These are phyloP conservation scores for Encarsia formosa DNA, from an alignment of 2,888 invertebrate species.

Conservation along the genomic window DNA sequence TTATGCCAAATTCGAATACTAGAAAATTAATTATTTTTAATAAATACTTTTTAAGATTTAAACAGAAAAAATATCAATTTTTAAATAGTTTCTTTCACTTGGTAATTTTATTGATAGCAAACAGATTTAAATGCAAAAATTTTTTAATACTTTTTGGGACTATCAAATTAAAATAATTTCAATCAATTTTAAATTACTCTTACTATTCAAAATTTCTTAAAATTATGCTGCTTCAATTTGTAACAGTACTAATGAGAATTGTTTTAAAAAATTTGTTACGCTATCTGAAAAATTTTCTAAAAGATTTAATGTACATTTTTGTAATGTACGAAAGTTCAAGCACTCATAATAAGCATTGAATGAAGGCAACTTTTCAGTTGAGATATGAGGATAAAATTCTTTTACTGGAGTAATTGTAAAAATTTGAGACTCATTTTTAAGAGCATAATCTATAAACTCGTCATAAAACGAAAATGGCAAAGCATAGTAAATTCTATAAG, in stretches of 20 bases:
- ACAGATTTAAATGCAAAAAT: too few relatives aligned
- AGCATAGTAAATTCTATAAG: constrained; percentile 67
- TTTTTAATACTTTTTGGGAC: too few relatives aligned
- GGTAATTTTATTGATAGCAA: too few relatives aligned
- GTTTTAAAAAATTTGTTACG: constrained; percentile 50
- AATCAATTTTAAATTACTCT: too few relatives aligned
- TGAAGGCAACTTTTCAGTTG: constrained; percentile 67
- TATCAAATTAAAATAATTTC: too few relatives aligned
- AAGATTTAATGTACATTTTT: constrained; percentile 32
- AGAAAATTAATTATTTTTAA: too few relatives aligned
- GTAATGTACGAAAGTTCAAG: constrained; percentile 30
- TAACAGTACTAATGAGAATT: constrained; percentile 55
- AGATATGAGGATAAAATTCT: constrained; percentile 72
- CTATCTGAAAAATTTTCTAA: constrained; percentile 47
- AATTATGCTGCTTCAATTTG: too few relatives aligned
- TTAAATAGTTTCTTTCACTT: too few relatives aligned
- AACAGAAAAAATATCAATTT: too few relatives aligned
- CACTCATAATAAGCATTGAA: constrained; percentile 52
- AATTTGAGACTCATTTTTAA: constrained; percentile 47
- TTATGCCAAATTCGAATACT: too few relatives aligned
- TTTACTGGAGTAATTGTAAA: constrained; percentile 54
- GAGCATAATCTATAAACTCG: constrained; percentile 53
- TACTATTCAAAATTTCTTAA: too few relatives aligned
- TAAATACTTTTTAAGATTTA: too few relatives aligned
- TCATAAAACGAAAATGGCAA: constrained; percentile 65